A percentile compares a stretch with the other conserved stretches of the same genome.
These are phyloP conservation scores for Odontamblyopus lacepedii DNA, from an alignment of 2,797 vertebrate genomes.

Conservation along the genomic window DNA sequence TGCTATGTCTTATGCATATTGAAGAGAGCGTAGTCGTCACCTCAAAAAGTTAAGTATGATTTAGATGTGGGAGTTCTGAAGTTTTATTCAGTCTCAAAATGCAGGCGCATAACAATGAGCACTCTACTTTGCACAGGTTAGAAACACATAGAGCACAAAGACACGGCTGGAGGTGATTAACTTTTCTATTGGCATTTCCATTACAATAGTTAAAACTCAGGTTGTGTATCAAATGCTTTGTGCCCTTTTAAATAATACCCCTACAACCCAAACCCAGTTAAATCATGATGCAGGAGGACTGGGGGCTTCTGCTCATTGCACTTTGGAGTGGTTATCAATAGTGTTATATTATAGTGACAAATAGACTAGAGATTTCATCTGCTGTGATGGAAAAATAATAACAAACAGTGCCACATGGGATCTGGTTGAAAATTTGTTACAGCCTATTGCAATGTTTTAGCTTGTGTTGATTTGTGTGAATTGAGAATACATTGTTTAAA, in stretches of 20 bases:
- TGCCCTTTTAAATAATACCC: conserved; percentile 35
- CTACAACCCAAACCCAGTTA: conserved; percentile 27
- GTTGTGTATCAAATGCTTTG: conserved; percentile 39
- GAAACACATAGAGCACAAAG: conserved; percentile 18
- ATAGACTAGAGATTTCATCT: neutral
- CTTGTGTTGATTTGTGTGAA: neutral
- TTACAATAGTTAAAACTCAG: conserved; percentile 43
- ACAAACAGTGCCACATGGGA: conserved; percentile 11
- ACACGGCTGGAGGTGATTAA: conserved; percentile 35
- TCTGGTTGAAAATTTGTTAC: conserved; percentile 8
- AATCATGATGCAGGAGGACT: conserved; percentile 5
- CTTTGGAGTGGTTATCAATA: conserved; percentile 10
- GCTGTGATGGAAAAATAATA: conserved; percentile 21
- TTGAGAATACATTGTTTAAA: neutral
- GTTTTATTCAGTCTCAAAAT: conserved; percentile 24
- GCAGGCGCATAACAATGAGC: neutral
- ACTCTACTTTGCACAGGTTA: conserved; percentile 18
- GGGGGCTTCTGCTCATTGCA: conserved; percentile 11
- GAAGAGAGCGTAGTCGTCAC: neutral
- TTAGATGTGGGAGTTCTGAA: conserved; percentile 18
- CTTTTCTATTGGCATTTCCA: conserved; percentile 32
- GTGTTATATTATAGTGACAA: neutral
- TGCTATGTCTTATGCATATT: neutral
- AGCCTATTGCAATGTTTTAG: neutral
- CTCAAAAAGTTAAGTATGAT: conserved; percentile 10